Conservation (phyloP, 2,113 vertebrate species). For the Calonectris borealis region DNA sequence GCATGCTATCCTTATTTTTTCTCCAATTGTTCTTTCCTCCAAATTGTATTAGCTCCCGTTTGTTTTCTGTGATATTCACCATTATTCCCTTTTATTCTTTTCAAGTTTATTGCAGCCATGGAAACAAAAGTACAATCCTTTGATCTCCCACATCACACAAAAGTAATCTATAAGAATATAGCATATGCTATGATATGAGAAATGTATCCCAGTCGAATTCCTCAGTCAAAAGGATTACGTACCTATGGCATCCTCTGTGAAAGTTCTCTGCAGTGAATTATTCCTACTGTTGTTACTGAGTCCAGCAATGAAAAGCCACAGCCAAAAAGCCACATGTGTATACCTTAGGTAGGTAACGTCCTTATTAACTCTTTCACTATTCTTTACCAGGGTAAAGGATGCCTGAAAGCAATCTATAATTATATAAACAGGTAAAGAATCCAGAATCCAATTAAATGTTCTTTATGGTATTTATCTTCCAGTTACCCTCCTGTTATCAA, state of each 20-base stretch:
- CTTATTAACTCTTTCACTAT: background rate
- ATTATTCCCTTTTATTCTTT: background rate
- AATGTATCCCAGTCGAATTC: conserved; percentile 42
- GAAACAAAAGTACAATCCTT: conserved; percentile 35
- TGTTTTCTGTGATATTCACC: background rate
- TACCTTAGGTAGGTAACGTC: background rate
- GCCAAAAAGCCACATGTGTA: background rate
- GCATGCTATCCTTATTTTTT: background rate
- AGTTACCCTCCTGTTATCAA: background rate
- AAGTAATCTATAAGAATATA: conserved; percentile 16
- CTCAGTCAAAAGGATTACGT: conserved; percentile 1
- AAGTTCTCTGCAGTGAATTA: background rate
- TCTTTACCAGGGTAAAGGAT: background rate
- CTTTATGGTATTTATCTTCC: background rate
- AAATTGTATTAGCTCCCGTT: background rate
- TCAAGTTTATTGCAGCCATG: conserved; percentile 2
- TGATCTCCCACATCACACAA: conserved; percentile 42
- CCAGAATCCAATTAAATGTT: background rate
- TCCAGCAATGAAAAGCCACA: background rate
- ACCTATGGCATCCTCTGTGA: background rate
- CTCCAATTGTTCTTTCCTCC: background rate
- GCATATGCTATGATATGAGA: background rate
- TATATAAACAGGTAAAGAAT: background rate
- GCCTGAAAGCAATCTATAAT: background rate
- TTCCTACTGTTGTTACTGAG: background rate